Evolutionary conservation across 2,797 vertebrate genomes (phyloP), one percentile per base, ranked within the genome.

Genomic region (Halcyon smyrnensis): DNA sequence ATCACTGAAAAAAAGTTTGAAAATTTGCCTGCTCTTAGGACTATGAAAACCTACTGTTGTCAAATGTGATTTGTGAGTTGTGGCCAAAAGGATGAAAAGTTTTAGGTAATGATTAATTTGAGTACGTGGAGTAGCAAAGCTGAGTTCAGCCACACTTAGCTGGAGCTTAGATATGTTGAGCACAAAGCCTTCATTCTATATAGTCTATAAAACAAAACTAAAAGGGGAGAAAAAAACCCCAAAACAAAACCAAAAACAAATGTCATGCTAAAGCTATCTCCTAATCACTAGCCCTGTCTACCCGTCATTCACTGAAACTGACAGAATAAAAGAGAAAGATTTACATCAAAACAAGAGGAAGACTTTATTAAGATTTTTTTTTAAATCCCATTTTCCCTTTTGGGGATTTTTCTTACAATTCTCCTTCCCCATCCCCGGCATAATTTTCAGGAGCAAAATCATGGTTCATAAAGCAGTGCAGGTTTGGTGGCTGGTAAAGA

Each of bases 391-490:
- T 73, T 79, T 89, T 54, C 12, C 54, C 10, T 60, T 67, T 15
- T 4, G 6, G 5, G 6, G 27, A 81, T 84, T 89, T 84, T 34
- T 34, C 25, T 78, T 60, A 43, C 6, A 39, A 24, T 30, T 28
- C 6, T 34, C 32, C 8, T 64, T 17, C 9, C 5, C 8, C 8
- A 56, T 4, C 0, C 2, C 4, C 16, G 11, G 15, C 5, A 3
- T 18, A 82, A 69, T 79, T 89, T 89, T 79, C 21, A 75, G 20
- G 7, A 62, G 48, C 12, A 71, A 94, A 91, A 64, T 65, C 32
- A 94, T 6, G 3, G 8, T 30, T 82, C 54, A 79, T 36, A 53
- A 62, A 71, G 28, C 28, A 71, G 6, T 15, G 23, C 7, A 59
- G 6, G 12, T 76, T 67, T 54, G 9, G 8, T 32, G 39, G 39